A percentile compares a stretch with the other conserved stretches of the same genome.
Conservation (phyloP, 2,888 invertebrate genomes). For the Salticus scenicus region DNA sequence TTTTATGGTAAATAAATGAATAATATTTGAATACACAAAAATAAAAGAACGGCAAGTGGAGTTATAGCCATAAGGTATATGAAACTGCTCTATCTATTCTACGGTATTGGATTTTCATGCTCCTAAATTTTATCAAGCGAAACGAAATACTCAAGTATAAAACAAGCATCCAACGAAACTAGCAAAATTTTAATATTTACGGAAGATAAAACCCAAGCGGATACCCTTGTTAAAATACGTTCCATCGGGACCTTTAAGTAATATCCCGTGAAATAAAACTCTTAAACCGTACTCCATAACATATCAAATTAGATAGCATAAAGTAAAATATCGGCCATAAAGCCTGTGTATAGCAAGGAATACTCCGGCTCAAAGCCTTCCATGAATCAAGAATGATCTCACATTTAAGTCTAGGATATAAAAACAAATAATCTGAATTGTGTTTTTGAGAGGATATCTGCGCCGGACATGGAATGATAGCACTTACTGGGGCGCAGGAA, state of each 20-base stretch:
- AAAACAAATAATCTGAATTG: constrained; percentile 61
- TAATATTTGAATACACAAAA: neutral
- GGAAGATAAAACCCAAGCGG: constrained; percentile 1
- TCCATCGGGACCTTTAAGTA: constrained; percentile 3
- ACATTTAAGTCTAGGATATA: constrained; percentile 50
- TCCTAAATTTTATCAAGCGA: neutral
- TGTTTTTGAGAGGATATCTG: constrained; percentile 31
- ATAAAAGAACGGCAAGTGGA: neutral
- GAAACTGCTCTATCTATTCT: neutral
- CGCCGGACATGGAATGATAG: constrained; percentile 64
- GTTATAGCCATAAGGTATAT: neutral
- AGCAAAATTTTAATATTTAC: constrained; percentile 19
- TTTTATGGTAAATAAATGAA: too few relatives aligned
- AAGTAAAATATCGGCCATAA: constrained; percentile 14
- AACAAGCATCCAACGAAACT: neutral
- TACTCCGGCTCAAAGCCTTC: constrained; percentile 29
- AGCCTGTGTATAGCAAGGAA: neutral
- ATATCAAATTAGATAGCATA: constrained; percentile 14
- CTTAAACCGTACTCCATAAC: constrained; percentile 14
- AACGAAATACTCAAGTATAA: neutral
- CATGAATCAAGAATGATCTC: constrained; percentile 45
- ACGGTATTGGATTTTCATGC: neutral
- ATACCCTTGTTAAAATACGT: neutral
- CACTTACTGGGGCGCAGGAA: constrained; percentile 63
- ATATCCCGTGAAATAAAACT: constrained; percentile 13